Evolutionary conservation across 2,888 invertebrate species (phyloP).

Genomic region (Philereme vetulata): DNA sequence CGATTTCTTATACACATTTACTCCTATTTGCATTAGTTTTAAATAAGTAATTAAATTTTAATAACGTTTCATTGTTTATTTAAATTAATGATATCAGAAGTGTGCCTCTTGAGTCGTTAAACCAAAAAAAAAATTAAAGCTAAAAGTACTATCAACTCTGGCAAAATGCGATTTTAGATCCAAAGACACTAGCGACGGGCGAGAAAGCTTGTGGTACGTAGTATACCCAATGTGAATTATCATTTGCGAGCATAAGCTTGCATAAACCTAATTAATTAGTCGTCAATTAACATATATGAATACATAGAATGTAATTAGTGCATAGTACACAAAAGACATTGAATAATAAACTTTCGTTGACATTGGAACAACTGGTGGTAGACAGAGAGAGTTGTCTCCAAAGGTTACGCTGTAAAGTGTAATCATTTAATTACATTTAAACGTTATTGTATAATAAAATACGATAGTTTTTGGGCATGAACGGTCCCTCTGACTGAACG

Average conservation of each 20-base stretch:
- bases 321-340: slow-evolving; percentile 13
- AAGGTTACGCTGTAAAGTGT: slow-evolving; percentile 34
- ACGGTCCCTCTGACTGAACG: slow-evolving; percentile 1
- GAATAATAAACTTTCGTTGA: slow-evolving; percentile 31
- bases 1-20: too few species aligned
- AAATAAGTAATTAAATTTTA: too few species aligned
- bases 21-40: too few species aligned
- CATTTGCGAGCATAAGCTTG: slow-evolving; percentile 7
- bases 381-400: slow-evolving; percentile 31
- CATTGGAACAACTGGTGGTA: slow-evolving; percentile 22
- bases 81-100: too few species aligned
- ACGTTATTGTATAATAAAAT: slow-evolving; percentile 32
- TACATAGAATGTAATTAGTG: slow-evolving; percentile 6
- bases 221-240: slow-evolving; percentile 3
- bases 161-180: too few species aligned
- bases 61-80: too few species aligned
- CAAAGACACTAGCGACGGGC: too few species aligned
- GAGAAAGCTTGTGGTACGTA: too few species aligned
- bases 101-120: too few species aligned
- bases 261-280: slow-evolving; percentile 15
- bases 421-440: slow-evolving; percentile 35
- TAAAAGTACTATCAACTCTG: too few species aligned
- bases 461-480: slow-evolving; percentile 18
- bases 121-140: too few species aligned
- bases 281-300: slow-evolving; percentile 8